Conservation (phyloP, 37 sponge, comb jelly and placozoan genomes). For the Geodia barretti region DNA sequence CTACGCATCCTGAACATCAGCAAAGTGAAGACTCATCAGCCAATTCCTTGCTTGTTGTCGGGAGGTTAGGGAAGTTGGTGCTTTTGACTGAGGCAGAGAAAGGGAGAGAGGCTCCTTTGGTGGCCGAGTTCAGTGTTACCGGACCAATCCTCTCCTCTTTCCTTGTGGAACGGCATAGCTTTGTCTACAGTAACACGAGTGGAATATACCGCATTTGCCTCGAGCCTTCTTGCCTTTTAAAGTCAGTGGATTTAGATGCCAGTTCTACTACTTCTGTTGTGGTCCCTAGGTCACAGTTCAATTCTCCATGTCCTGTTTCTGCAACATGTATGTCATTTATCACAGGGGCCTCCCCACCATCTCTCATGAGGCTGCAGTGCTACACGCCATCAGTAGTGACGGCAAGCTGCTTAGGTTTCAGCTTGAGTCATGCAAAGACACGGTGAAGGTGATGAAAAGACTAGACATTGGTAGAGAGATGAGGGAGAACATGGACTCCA, state of each 20-base stretch:
- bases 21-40: background rate
- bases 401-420: background rate
- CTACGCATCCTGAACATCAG: background rate
- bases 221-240: background rate
- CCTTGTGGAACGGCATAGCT: background rate
- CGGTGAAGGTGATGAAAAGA: background rate
- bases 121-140: background rate
- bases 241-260: background rate
- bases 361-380: background rate
- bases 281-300: background rate
- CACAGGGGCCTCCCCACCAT: background rate
- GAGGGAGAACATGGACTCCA: background rate
- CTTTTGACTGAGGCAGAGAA: background rate
- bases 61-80: background rate
- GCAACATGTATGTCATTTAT: background rate
- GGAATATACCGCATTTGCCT: background rate
- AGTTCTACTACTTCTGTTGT: background rate
- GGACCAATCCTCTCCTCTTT: background rate
- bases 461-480: background rate
- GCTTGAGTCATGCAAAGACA: background rate
- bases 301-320: background rate
- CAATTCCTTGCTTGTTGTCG: background rate
- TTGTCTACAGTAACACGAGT: background rate
- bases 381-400: background rate
- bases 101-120: background rate